A percentile compares a stretch with the other conserved stretches of the same genome.
phyloP scores from a whole-genome alignment of 2,113 vertebrate species.

The Chlamydotis undulata region DNA sequence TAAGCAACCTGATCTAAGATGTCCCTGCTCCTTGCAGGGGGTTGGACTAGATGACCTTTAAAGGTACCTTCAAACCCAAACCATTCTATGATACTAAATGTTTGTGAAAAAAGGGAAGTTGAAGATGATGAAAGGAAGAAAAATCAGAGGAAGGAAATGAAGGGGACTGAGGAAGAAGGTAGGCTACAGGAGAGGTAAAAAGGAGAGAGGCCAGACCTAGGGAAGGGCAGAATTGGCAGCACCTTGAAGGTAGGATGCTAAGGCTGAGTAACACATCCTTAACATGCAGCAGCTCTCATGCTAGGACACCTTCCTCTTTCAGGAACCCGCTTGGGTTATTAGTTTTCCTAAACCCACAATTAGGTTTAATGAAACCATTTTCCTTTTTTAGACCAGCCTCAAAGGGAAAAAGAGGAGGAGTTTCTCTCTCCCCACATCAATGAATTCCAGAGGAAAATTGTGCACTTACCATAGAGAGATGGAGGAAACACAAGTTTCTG shows the following conservation, averaged over 20 bases:
- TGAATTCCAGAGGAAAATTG: background rate
- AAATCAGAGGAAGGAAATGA: background rate
- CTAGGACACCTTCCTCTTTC: background rate
- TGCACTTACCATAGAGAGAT: background rate
- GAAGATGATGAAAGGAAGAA: background rate
- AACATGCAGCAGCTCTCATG: background rate
- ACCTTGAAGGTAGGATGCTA: background rate
- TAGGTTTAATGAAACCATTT: slow-evolving; percentile 56
- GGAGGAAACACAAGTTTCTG: background rate
- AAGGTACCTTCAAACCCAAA: too few species aligned
- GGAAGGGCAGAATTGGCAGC: background rate
- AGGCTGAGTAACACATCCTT: background rate
- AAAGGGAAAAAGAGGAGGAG: slow-evolving; percentile 41
- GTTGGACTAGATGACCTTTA: too few species aligned
- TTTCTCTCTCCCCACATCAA: background rate
- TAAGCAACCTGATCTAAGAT: too few species aligned
- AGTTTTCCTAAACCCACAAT: slow-evolving; percentile 32
- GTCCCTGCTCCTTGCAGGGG: too few species aligned
- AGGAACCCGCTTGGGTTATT: slow-evolving; percentile 9
- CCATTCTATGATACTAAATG: background rate
- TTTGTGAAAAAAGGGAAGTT: background rate
- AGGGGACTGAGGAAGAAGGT: background rate
- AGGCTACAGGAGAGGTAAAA: background rate
- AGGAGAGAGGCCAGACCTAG: background rate
- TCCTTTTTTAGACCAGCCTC: slow-evolving; percentile 23